Conservation (phyloP, 2,888 invertebrate genomes). For the Nomada fabriciana region DNA sequence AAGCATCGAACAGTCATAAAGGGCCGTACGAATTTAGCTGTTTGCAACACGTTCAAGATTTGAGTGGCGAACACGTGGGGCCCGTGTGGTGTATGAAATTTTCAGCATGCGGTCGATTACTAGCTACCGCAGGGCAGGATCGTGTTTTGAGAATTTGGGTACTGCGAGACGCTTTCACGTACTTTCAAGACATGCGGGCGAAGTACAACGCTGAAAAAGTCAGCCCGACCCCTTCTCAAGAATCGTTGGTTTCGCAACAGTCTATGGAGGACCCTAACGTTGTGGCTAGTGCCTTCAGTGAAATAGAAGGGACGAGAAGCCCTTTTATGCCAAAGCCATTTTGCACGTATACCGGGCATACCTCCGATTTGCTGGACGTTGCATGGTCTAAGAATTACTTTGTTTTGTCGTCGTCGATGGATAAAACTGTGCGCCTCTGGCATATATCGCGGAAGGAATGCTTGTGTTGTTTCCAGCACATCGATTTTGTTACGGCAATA, state of each 20-base stretch:
- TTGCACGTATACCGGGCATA: constrained; percentile 97
- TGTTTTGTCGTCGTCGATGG: constrained; percentile 98
- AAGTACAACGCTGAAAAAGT: constrained; percentile 96
- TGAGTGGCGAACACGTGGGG: constrained; percentile 93
- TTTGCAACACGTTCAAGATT: constrained; percentile 94
- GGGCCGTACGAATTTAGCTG: constrained; percentile 98
- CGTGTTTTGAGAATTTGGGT: constrained; percentile 98
- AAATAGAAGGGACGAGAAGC: constrained; percentile 86
- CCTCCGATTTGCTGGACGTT: constrained; percentile 97
- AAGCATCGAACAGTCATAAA: constrained; percentile 97
- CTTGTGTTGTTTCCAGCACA: constrained; percentile 99
- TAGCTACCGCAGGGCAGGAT: constrained; percentile 99
- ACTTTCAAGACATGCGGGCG: constrained; percentile 98
- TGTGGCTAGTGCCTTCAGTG: constrained; percentile 86
- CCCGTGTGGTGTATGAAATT: constrained; percentile 99
- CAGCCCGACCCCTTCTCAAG: constrained; percentile 96
- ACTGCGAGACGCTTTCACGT: constrained; percentile 93
- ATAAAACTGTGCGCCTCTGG: constrained; percentile 98
- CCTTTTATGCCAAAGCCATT: constrained; percentile 96
- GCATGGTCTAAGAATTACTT: constrained; percentile 99
- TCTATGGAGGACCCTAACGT: constrained; percentile 87
- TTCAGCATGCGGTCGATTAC: constrained; percentile 96
- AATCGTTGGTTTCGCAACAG: constrained; percentile 93
- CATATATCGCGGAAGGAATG: constrained; percentile 99
- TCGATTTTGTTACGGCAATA: constrained; percentile 99